Evolutionary conservation across 2,797 vertebrate genomes (phyloP), one percentile per base, ranked within the genome.

Genomic region (Sphaeramia orbicularis): DNA sequence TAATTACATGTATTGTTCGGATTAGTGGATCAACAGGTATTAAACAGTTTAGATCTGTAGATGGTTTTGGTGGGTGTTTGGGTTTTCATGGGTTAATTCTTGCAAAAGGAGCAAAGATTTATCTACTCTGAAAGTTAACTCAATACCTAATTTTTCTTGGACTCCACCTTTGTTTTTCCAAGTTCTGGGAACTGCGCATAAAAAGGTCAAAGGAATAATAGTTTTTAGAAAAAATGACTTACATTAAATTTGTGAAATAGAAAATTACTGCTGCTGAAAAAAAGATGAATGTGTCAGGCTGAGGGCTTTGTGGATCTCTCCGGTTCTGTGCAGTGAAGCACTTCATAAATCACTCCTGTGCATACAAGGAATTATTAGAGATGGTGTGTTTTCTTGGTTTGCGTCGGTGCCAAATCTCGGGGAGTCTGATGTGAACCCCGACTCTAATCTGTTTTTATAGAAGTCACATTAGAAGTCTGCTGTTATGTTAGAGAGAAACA

Each of bases 281-380:
- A 90, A 88, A 94, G 95, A 96, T 95, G 92, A 94, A 96, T 95
- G 91, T 87, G 79, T 73, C 62, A 71, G 83, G 90, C 92, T 89
- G 89, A 90, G 93, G 76, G 85, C 93, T 94, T 90, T 92, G 91
- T 93, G 93, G 86, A 91, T 92, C 83, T 76, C 84, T 67, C 71
- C 80, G 93, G 89, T 83, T 90, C 90, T 86, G 88, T 66, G 76
- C 83, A 83, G 78, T 76, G 83, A 91, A 93, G 92, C 95, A 96
- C 93, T 94, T 94, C 89, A 95, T 96, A 95, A 96, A 96, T 97
- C 95, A 96, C 83, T 37, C 75, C 75, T 70, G 70, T 67, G 82
- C 86, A 85, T 84, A 80, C 87, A 86, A 85, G 81, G 84, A 78
- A 88, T 92, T 92, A 92, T 90, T 88, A 89, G 76, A 74, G 80